These are phyloP conservation scores for Hoplostethus mediterraneus DNA, from an alignment of 2,797 vertebrate species.

Conservation along the genomic window DNA sequence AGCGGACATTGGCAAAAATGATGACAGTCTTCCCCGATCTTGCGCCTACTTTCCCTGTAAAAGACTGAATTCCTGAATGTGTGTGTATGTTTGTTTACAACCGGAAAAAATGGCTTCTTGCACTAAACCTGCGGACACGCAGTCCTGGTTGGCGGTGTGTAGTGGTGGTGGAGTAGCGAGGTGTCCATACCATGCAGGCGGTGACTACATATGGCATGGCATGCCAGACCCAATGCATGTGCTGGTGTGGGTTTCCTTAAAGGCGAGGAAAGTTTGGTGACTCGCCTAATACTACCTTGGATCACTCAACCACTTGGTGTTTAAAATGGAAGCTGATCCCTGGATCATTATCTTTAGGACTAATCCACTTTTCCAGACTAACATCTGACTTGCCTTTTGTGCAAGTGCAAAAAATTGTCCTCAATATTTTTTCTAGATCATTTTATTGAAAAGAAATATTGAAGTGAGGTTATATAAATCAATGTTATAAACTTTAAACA, in stretches of 20 bases:
- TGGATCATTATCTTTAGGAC: background rate
- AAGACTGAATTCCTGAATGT: slow-evolving; percentile 33
- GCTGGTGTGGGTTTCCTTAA: slow-evolving; percentile 9
- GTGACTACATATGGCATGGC: background rate
- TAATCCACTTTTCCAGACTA: background rate
- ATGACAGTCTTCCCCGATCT: slow-evolving; percentile 32
- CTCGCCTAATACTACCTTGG: background rate
- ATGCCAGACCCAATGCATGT: slow-evolving; percentile 11
- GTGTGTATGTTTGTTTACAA: slow-evolving; percentile 45
- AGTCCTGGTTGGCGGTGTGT: slow-evolving; percentile 15
- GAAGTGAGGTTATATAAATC: too few relatives aligned
- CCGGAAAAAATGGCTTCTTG: background rate
- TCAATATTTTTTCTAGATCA: too few relatives aligned
- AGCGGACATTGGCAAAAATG: slow-evolving; percentile 72
- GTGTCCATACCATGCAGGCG: background rate
- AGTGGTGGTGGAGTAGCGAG: slow-evolving; percentile 21
- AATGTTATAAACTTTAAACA: too few relatives aligned
- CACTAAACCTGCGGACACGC: slow-evolving; percentile 4
- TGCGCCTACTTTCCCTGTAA: slow-evolving; percentile 49
- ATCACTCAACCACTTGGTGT: slow-evolving; percentile 44
- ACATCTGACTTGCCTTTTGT: too few relatives aligned
- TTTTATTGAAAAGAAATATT: too few relatives aligned
- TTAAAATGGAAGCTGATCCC: background rate
- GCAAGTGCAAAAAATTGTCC: too few relatives aligned
- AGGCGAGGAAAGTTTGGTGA: background rate